Evolutionary conservation across 2,797 vertebrate genomes (phyloP), one percentile per base, ranked within the genome.

Genomic region (Parauchenoglanis punctatus): DNA sequence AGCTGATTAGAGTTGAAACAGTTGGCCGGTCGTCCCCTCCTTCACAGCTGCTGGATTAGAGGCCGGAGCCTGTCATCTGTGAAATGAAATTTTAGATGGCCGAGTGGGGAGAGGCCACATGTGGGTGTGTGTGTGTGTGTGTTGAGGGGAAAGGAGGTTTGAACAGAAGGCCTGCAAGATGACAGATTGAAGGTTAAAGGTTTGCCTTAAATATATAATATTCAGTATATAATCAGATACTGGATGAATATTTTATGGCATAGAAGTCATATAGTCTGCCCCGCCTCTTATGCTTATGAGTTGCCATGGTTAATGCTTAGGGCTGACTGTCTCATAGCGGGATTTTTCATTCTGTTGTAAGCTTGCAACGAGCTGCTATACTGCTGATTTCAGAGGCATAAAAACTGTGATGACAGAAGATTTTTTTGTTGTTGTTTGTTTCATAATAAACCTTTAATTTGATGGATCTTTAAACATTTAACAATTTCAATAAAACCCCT

Each of bases 1-100:
- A 92, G 91, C 90, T 91, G 92, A 92, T 92, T 92, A 91, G 88
- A 92, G 90, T 92, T 92, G 91, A 92, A 92, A 91, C 91, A 91
- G 89, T 91, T 89, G 88, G 91, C 88, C 86, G 76, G 87, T 88
- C 89, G 83, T 90, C 78, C 85, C 86, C 90, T 88, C 89, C 89
- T 87, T 88, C 87, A 91, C 90, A 91, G 91, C 85, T 89, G 91
- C 87, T 85, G 88, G 90, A 91, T 92, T 92, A 91, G 89, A 87
- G 87, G 90, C 89, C 89, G 86, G 87, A 91, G 89, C 88, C 91
- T 87, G 85, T 92, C 90, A 92, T 91, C 92, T 92, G 92, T 92
- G 90, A 92, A 92, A 92, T 92, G 92, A 92, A 91, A 92, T 92
- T 92, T 90, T 83, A 85, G 85, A 89, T 86, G 87, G 70, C 65